Conservation (phyloP, 2,888 invertebrate genomes). For the Mamestra brassicae region DNA sequence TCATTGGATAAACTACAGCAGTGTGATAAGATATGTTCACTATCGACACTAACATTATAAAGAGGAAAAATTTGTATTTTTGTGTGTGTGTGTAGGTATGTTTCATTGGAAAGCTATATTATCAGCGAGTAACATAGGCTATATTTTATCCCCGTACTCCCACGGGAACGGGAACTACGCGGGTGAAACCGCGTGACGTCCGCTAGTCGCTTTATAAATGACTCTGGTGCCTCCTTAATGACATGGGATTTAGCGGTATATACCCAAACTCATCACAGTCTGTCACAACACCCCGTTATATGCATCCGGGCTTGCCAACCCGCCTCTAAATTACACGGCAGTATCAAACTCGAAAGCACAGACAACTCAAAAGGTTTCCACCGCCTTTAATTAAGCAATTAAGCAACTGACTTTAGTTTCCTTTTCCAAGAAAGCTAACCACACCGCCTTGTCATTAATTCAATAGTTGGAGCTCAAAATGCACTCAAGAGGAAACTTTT, state of each 20-base stretch:
- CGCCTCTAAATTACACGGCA: not conserved
- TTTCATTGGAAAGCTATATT: no score
- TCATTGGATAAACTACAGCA: no score
- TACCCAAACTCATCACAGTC: not conserved
- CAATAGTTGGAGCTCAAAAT: slow-evolving; percentile 56
- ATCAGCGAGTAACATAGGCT: no score
- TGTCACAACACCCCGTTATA: no score
- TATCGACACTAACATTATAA: not conserved
- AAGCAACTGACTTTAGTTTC: slow-evolving; percentile 14
- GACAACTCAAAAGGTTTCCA: not conserved
- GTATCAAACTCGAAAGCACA: not conserved
- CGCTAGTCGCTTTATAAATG: not conserved
- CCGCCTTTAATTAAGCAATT: slow-evolving; percentile 40
- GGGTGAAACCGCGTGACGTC: no score
- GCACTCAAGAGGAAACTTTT: slow-evolving; percentile 42
- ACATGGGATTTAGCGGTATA: not conserved
- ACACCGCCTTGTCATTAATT: slow-evolving; percentile 35
- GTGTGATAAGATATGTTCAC: not conserved
- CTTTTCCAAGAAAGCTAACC: slow-evolving; percentile 15
- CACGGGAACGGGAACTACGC: no score
- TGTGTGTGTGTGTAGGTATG: no score
- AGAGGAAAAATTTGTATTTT: no score
- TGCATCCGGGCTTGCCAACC: not conserved
- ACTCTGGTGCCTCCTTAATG: not conserved
- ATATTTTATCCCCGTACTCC: no score